A percentile compares a stretch with the other conserved stretches of the same genome.
Evolutionary conservation across 2,888 invertebrate species (phyloP).

Genomic region (Drosophila testacea): DNA sequence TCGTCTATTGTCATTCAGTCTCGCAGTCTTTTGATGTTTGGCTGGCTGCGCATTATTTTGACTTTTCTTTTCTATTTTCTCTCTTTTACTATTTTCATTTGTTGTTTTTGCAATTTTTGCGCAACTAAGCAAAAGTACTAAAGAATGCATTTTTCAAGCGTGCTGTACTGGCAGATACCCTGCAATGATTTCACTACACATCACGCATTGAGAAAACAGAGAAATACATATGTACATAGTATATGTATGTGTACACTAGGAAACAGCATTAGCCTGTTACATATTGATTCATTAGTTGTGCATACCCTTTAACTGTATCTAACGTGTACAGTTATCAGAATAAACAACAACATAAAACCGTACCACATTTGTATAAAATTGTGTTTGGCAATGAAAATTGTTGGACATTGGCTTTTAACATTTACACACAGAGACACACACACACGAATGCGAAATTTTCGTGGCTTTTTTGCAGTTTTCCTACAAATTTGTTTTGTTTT

Average conservation of each 20-base stretch:
- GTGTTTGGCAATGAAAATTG: conserved; percentile 73
- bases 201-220: not conserved
- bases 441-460: conserved; percentile 46
- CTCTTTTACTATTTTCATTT: conserved; percentile 10
- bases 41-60: conserved; percentile 42
- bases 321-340: conserved; percentile 7
- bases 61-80: conserved; percentile 15
- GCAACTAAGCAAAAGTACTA: conserved; percentile 49
- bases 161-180: conserved; percentile 1
- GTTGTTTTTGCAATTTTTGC: conserved; percentile 49
- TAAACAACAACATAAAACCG: conserved; percentile 32
- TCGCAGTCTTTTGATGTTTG: conserved; percentile 46
- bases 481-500: conserved; percentile 44
- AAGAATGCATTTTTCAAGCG: not conserved
- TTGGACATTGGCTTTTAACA: conserved; percentile 56
- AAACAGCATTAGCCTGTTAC: not conserved
- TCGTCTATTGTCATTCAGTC: conserved; percentile 32
- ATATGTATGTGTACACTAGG: too few relatives aligned
- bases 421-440: conserved; percentile 17
- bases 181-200: too few relatives aligned
- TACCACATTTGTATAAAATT: conserved; percentile 63
- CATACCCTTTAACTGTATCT: not conserved
- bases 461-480: conserved; percentile 54
- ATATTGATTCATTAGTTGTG: not conserved
- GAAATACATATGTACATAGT: not conserved